Evolutionary conservation across 2,888 invertebrate genomes (phyloP).

Genomic region (Orchestes rusci): DNA sequence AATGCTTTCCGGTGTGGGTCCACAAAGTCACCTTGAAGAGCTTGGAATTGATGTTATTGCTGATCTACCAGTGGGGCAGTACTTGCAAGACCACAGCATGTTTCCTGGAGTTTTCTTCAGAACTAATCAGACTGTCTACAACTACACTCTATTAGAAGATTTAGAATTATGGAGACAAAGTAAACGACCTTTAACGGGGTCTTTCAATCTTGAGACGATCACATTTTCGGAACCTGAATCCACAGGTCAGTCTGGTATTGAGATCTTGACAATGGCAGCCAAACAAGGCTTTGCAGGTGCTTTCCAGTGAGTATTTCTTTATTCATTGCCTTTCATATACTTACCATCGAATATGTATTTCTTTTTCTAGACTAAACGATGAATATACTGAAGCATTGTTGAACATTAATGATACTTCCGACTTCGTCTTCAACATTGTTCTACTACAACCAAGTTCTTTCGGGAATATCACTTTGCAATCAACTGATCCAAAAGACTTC

Average conservation of each 20-base stretch:
- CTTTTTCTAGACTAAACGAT: neutral
- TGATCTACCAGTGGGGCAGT: constrained; percentile 8
- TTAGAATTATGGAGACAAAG: constrained; percentile 7
- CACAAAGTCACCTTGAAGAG: neutral
- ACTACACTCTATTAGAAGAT: constrained; percentile 2
- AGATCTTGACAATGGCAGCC: neutral
- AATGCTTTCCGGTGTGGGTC: constrained; percentile 7
- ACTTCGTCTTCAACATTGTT: too few relatives aligned
- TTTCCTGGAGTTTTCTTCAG: too few relatives aligned
- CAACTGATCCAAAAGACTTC: too few relatives aligned
- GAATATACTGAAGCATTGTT: neutral
- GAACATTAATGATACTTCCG: neutral
- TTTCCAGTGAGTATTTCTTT: too few relatives aligned
- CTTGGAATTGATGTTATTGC: neutral
- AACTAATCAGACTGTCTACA: constrained; percentile 12
- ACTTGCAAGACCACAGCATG: constrained; percentile 6
- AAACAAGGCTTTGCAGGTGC: too few relatives aligned
- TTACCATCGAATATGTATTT: too few relatives aligned
- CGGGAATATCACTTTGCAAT: too few relatives aligned
- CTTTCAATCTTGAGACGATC: neutral
- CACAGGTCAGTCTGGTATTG: neutral
- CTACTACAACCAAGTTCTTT: too few relatives aligned
- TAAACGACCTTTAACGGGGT: constrained; percentile 8
- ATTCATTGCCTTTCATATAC: too few relatives aligned
- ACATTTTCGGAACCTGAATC: neutral